Percentiles rank a stretch among this genome's conserved stretches.
Conservation (phyloP, 2,797 vertebrate species). For the Taeniopygia guttata region DNA sequence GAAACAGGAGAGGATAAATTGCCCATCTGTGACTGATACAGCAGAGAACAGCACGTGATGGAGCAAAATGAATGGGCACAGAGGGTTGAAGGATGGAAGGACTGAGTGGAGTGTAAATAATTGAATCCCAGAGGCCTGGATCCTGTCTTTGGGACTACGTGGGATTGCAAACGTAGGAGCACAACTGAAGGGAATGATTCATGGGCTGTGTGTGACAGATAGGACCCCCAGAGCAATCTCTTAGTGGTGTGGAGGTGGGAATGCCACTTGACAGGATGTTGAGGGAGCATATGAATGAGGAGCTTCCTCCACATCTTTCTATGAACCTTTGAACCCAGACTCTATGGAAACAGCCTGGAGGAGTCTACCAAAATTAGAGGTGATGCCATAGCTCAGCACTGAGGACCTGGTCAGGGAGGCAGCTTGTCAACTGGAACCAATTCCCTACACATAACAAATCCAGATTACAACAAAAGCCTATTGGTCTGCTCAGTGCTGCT, state of each 20-base stretch:
- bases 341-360: background rate
- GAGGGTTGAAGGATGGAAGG: background rate
- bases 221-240: constrained; percentile 11
- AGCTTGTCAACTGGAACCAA: background rate
- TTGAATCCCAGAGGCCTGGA: background rate
- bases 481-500: background rate
- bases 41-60: background rate
- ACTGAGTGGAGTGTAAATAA: background rate
- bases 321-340: constrained; percentile 3
- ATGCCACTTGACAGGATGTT: background rate
- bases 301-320: constrained; percentile 7
- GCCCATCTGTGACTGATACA: background rate
- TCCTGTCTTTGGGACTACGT: background rate
- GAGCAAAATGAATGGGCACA: background rate
- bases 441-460: background rate
- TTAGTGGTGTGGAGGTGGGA: background rate
- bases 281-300: background rate
- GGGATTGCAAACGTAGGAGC: constrained; percentile 4
- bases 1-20: constrained; percentile 8
- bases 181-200: constrained; percentile 30
- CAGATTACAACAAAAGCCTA: background rate
- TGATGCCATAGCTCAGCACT: background rate
- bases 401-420: background rate
- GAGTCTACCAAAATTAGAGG: background rate
- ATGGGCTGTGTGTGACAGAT: background rate